Conservation (phyloP, 2,113 vertebrate genomes). For the Engystomops pustulosus region DNA sequence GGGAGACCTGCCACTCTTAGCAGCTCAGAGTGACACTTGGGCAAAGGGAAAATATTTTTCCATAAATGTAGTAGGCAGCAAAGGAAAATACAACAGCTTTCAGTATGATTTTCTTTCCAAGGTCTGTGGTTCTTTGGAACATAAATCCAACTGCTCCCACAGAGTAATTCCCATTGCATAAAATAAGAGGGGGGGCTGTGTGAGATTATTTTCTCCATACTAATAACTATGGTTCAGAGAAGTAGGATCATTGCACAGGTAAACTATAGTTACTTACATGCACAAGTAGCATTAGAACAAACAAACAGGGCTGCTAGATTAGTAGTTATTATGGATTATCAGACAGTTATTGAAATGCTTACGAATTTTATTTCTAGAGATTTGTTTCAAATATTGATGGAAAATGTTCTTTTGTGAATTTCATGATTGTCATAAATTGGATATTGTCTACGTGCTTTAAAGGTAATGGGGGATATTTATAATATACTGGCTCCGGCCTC, state of each 20-base stretch:
- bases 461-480: too few relatives aligned
- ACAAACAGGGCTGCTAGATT: not conserved
- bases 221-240: not conserved
- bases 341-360: not conserved
- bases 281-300: too few relatives aligned
- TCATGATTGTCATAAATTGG: too few relatives aligned
- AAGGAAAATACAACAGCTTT: not conserved
- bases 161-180: constrained; percentile 20
- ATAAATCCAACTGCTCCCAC: constrained; percentile 18
- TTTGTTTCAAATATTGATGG: too few relatives aligned
- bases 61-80: constrained; percentile 35
- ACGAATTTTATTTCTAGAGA: too few relatives aligned
- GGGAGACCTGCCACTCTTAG: constrained; percentile 11
- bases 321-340: not conserved
- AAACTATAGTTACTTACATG: not conserved
- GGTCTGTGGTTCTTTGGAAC: not conserved
- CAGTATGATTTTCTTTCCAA: not conserved
- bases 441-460: too few relatives aligned
- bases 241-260: not conserved
- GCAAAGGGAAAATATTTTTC: constrained; percentile 36
- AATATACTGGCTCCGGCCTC: too few relatives aligned
- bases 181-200: not conserved
- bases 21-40: not conserved
- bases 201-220: not conserved
- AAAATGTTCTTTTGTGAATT: too few relatives aligned